Evolutionary conservation across 2,797 vertebrate species (phyloP), one percentile per base, ranked within the genome.

Genomic region (Sebastiscus albofasciatus): DNA sequence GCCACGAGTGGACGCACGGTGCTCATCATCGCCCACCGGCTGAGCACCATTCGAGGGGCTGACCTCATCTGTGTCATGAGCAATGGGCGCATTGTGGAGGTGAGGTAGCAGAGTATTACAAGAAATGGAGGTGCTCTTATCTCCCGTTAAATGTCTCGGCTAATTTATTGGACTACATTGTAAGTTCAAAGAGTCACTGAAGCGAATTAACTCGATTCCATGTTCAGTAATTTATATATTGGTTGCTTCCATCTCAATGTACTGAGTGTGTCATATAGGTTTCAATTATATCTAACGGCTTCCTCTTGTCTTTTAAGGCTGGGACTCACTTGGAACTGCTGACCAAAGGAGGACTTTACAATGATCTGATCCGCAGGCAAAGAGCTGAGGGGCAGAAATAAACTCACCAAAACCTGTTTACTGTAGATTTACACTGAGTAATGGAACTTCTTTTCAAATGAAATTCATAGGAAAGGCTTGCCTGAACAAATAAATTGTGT

Each of bases 1-100:
- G 98, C 97, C 1, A 95, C 94, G 0, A 62, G 84, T 0, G 98
- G 98, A 33, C 98, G 98, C 88, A 99, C 98, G 0, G 98, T 99
- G 77, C 96, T 99, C 34, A 95, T 99, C 90, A 99, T 99, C 2
- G 98, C 98, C 20, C 98, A 99, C 84, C 96, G 98, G 5, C 96
- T 99, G 88, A 99, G 98, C 94, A 99, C 98, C 31, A 96, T 99
- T n/a, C 96, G 95, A 2, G 94, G 86, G 0, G 98, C 98, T 0
- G 95, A 98, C 86, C 88, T 96, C 79, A 99, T 99, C 65, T 96
- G 97, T 3, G 97, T 99, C 77, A 96, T 99, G 94, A 96, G 96
- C 67, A 95, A 93, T 0, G 98, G 98, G 4, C 92, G 81, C 0
- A 96, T 99, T 77, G 96, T 94, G 0, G 98, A 99, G 97, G 98